Evolutionary conservation across 2,888 invertebrate species (phyloP).

Genomic region (Pterostichus madidus): DNA sequence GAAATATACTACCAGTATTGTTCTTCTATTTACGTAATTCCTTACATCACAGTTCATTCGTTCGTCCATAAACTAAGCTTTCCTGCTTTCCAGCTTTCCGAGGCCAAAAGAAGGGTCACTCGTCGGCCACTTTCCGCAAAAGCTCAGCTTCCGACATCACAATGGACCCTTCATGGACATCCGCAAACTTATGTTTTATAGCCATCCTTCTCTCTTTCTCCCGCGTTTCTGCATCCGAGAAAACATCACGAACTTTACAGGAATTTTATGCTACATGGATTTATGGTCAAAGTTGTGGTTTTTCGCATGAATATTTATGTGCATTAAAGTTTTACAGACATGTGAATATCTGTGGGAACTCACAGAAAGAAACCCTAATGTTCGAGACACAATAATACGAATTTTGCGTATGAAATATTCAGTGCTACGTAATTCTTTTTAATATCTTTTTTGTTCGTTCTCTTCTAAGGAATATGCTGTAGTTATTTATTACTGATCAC

Average conservation of each 20-base stretch:
- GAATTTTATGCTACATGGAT: conserved; percentile 58
- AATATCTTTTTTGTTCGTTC: conserved; percentile 34
- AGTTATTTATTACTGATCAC: conserved; percentile 30
- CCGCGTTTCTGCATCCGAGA: conserved; percentile 2
- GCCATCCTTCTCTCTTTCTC: conserved; percentile 6
- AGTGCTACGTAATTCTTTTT: conserved; percentile 12
- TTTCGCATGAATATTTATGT: conserved; percentile 65
- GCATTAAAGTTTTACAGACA: conserved; percentile 59
- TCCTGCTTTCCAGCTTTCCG: not conserved
- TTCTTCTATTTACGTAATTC: no score
- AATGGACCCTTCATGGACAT: conserved; percentile 63
- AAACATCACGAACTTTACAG: conserved; percentile 61
- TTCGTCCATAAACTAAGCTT: conserved; percentile 10
- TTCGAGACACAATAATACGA: conserved; percentile 45
- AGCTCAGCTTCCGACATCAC: conserved; percentile 39
- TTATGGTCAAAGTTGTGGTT: conserved; percentile 58
- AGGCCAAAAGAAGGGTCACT: conserved; percentile 19
- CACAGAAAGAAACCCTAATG: conserved; percentile 10
- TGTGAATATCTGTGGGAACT: conserved; percentile 57
- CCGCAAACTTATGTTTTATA: conserved; percentile 62
- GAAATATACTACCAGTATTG: not conserved
- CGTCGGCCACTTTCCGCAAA: conserved; percentile 47
- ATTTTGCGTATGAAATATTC: conserved; percentile 59
- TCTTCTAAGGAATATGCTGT: not conserved
- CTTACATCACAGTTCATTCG: not conserved